phyloP scores from a whole-genome alignment of 2,888 invertebrate genomes.

The Tipula confusa region DNA sequence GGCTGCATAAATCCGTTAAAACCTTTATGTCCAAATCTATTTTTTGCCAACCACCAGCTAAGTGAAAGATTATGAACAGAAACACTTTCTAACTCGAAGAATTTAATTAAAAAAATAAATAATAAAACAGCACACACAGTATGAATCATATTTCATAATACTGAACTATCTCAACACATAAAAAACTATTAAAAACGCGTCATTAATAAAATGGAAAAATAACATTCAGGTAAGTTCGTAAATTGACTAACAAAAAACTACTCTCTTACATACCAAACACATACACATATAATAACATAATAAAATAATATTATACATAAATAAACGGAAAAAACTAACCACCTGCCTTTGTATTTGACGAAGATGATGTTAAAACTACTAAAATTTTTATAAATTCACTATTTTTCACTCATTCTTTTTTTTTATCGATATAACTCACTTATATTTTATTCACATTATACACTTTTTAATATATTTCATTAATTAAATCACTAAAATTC shows the following conservation, averaged over 20 bases:
- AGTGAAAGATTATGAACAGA: not conserved
- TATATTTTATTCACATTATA: not conserved
- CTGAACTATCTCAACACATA: not conserved
- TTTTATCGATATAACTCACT: not conserved
- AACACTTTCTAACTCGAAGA: not conserved
- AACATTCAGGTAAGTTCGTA: not conserved
- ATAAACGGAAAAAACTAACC: not conserved
- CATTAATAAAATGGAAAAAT: not conserved
- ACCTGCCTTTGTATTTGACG: conserved; percentile 20
- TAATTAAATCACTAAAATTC: not conserved
- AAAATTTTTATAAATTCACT: not conserved
- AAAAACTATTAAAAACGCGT: conserved; percentile 4
- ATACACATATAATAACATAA: not conserved
- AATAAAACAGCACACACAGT: not conserved
- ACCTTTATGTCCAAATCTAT: not conserved
- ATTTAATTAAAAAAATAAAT: not conserved
- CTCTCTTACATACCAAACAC: not conserved
- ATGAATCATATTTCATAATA: conserved; percentile 7
- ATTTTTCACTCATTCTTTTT: not conserved
- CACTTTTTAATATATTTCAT: not conserved
- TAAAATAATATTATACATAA: too few relatives aligned
- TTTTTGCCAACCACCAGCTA: not conserved
- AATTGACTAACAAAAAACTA: not conserved
- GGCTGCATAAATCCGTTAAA: not conserved
- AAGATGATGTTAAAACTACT: not conserved